These are phyloP conservation scores for Neofelis nebulosa DNA, from an alignment of 2,113 vertebrate genomes.

Conservation along the genomic window DNA sequence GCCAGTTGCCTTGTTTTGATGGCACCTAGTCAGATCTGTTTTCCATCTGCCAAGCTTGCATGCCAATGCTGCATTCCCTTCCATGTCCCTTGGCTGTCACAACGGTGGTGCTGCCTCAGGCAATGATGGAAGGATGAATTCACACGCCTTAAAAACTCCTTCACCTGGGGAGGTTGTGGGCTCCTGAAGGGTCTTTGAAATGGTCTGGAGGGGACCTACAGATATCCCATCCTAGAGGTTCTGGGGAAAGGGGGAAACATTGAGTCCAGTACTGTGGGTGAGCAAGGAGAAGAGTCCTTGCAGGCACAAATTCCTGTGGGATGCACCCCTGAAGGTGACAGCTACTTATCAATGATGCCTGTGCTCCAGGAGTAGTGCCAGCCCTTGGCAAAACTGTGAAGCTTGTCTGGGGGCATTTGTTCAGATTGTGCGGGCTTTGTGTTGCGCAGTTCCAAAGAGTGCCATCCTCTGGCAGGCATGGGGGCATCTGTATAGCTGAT, in stretches of 20 bases:
- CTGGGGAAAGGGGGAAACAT: not conserved
- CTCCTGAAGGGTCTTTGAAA: not conserved
- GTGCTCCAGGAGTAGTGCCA: not conserved
- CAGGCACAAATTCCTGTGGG: not conserved
- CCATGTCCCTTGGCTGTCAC: not conserved
- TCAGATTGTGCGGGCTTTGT: not conserved
- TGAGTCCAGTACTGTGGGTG: not conserved
- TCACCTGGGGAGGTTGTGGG: constrained; percentile 51
- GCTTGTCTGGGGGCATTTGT: not conserved
- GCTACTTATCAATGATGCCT: not conserved
- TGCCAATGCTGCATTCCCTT: not conserved
- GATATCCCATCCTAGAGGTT: not conserved
- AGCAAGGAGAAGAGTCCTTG: not conserved
- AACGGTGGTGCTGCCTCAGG: constrained; percentile 49
- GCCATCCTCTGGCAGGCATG: not conserved
- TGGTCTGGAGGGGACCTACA: not conserved
- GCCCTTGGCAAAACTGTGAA: not conserved
- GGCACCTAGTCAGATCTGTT: constrained; percentile 62
- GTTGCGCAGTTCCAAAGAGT: not conserved
- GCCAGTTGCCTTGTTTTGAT: constrained; percentile 14
- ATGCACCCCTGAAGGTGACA: not conserved
- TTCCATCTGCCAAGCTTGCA: not conserved
- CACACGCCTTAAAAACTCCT: constrained; percentile 60
- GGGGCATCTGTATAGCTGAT: not conserved
- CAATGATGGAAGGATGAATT: constrained; percentile 58